These are phyloP conservation scores for Nomada ruficornis DNA, from an alignment of 2,888 invertebrate genomes.

Conservation along the genomic window DNA sequence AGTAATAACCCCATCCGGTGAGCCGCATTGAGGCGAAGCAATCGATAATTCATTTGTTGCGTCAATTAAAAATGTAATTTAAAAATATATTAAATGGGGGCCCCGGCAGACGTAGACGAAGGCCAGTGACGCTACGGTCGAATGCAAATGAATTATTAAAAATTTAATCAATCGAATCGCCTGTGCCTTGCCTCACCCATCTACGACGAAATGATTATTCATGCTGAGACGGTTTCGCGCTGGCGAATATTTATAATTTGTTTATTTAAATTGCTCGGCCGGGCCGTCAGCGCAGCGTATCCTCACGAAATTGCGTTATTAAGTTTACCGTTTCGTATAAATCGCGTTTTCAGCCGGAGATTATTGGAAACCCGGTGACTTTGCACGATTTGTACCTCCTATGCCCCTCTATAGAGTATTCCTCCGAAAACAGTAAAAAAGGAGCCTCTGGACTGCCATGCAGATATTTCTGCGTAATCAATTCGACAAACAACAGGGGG, in stretches of 20 bases:
- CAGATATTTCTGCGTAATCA: constrained; percentile 47
- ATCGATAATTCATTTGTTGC: constrained; percentile 83
- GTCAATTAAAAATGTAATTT: constrained; percentile 83
- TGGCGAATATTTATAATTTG: constrained; percentile 84
- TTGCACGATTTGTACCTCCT: constrained; percentile 44
- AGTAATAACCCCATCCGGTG: constrained; percentile 68
- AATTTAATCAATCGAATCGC: constrained; percentile 84
- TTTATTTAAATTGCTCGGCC: constrained; percentile 82
- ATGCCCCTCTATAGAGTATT: constrained; percentile 1
- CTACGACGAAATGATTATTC: constrained; percentile 83
- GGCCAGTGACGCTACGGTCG: constrained; percentile 70
- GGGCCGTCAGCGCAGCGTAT: constrained; percentile 73
- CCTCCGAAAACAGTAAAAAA: background rate
- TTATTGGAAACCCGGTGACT: constrained; percentile 68
- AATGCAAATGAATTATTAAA: constrained; percentile 84
- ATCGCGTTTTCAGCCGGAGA: constrained; percentile 75
- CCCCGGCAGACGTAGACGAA: constrained; percentile 21
- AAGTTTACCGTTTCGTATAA: constrained; percentile 81
- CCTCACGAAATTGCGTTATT: constrained; percentile 81
- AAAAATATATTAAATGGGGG: constrained; percentile 81
- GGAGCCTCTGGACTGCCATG: background rate
- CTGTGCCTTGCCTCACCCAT: constrained; percentile 78
- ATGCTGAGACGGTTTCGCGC: constrained; percentile 82
- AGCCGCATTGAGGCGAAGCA: constrained; percentile 66
- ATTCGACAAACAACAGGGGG: constrained; percentile 48